Percentiles rank a stretch among this genome's conserved stretches.
Conservation (phyloP, 92 coral and sea anemone genomes). For the Zoanthus sansibaricus region DNA sequence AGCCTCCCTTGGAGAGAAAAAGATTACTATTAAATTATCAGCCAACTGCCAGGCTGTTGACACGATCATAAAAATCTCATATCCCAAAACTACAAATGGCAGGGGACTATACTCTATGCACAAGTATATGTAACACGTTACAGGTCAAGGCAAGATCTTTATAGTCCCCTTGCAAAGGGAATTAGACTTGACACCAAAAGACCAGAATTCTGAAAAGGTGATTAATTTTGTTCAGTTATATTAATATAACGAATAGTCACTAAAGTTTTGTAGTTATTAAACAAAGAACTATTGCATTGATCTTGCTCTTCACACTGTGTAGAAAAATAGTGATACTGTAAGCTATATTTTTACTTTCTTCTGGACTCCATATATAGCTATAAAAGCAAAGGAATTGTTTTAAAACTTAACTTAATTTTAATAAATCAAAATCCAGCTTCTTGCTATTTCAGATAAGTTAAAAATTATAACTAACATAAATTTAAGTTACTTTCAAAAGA, state of each 20-base stretch:
- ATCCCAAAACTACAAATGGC: constrained; percentile 16
- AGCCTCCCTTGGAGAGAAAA: constrained; percentile 31
- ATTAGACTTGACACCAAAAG: constrained; percentile 7
- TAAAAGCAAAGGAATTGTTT: too few species aligned
- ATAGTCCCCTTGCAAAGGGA: constrained; percentile 7
- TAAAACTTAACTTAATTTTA: too few species aligned
- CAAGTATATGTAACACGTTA: constrained; percentile 15
- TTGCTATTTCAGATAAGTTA: too few species aligned
- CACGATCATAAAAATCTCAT: not conserved
- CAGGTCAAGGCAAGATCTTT: constrained; percentile 29
- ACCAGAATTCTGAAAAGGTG: not conserved
- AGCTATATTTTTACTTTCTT: too few species aligned
- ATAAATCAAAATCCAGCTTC: too few species aligned
- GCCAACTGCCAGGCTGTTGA: constrained; percentile 19
- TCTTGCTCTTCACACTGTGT: too few species aligned
- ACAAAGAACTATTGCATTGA: too few species aligned
- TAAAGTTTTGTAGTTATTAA: not conserved
- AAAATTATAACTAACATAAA: too few species aligned
- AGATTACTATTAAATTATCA: not conserved
- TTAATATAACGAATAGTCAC: not conserved
- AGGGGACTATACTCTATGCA: constrained; percentile 11
- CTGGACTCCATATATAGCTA: too few species aligned
- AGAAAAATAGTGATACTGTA: too few species aligned
- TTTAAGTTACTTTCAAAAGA: too few species aligned
- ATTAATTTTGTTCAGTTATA: not conserved